A percentile compares a stretch with the other conserved stretches of the same genome.
These are phyloP conservation scores for Drosophila malerkotliana DNA, from an alignment of 1,140 invertebrate species.

Conservation along the genomic window DNA sequence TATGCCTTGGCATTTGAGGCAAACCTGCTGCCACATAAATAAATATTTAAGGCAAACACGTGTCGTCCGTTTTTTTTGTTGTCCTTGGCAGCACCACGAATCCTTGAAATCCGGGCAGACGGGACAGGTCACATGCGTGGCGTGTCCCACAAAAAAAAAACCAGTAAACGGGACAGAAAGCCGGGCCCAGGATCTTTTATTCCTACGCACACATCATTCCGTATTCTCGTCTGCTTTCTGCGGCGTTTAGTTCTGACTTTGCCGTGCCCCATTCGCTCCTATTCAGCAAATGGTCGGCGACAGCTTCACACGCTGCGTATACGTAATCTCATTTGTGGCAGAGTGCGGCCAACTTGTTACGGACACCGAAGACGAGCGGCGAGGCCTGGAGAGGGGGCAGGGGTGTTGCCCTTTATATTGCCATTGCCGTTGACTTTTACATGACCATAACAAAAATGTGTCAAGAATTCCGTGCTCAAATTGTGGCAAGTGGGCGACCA, in stretches of 20 bases:
- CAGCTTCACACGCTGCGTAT: constrained; percentile 61
- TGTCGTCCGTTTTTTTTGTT: constrained; percentile 19
- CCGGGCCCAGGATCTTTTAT: constrained; percentile 14
- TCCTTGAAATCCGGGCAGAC: constrained; percentile 16
- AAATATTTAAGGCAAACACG: constrained; percentile 49
- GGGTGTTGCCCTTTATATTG: constrained; percentile 59
- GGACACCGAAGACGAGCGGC: constrained; percentile 18
- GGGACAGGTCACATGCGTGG: constrained; percentile 23
- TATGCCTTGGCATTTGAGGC: constrained; percentile 21
- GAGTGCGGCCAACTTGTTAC: constrained; percentile 64
- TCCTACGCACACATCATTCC: constrained; percentile 43
- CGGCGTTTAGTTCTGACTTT: constrained; percentile 34
- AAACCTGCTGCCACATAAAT: constrained; percentile 37
- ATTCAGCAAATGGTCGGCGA: constrained; percentile 34
- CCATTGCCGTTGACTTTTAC: constrained; percentile 71
- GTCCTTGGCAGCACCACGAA: background rate
- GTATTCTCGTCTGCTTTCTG: constrained; percentile 39
- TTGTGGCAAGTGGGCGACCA: background rate
- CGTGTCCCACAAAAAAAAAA: constrained; percentile 42
- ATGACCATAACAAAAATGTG: constrained; percentile 66
- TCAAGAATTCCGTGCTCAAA: constrained; percentile 53
- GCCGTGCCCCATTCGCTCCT: background rate
- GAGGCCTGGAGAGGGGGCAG: background rate
- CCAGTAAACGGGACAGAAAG: constrained; percentile 4
- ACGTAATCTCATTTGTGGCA: constrained; percentile 73